These are phyloP conservation scores for Haplochromis burtoni DNA, from an alignment of 2,113 vertebrate species.

Conservation along the genomic window DNA sequence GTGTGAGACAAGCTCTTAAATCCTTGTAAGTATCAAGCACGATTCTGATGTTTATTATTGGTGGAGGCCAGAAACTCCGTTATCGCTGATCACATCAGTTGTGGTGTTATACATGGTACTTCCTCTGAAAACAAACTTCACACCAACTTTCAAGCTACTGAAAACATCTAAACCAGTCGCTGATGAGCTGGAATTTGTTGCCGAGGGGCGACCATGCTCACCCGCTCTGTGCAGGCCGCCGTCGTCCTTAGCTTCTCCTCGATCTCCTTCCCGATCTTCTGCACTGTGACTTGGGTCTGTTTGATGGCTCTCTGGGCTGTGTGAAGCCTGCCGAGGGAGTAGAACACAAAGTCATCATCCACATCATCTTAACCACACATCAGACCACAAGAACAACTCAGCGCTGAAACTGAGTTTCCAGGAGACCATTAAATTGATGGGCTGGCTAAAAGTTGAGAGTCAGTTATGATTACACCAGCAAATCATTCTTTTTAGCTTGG, in stretches of 20 bases:
- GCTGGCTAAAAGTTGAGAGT: background rate
- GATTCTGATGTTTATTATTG: background rate
- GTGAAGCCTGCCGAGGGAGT: constrained; percentile 79
- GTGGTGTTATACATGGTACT: background rate
- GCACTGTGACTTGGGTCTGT: constrained; percentile 98
- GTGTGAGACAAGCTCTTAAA: constrained; percentile 8
- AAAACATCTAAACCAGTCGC: background rate
- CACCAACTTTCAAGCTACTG: background rate
- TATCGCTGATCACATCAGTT: background rate
- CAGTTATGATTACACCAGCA: background rate
- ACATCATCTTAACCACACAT: background rate
- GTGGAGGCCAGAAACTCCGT: background rate
- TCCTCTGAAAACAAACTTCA: background rate
- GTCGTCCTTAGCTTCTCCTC: constrained; percentile 92
- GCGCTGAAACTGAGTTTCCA: background rate
- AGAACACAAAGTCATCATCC: constrained; percentile 2
- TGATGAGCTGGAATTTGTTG: background rate
- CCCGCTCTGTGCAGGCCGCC: constrained; percentile 86
- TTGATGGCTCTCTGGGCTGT: constrained; percentile 97
- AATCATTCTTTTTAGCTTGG: background rate
- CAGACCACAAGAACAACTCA: background rate
- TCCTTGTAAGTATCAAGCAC: background rate
- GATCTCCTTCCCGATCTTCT: constrained; percentile 97
- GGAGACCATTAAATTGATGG: background rate
- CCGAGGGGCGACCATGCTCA: constrained; percentile 45